These are phyloP conservation scores for Proisotoma minuta DNA, from an alignment of 2,888 invertebrate species.

Conservation along the genomic window DNA sequence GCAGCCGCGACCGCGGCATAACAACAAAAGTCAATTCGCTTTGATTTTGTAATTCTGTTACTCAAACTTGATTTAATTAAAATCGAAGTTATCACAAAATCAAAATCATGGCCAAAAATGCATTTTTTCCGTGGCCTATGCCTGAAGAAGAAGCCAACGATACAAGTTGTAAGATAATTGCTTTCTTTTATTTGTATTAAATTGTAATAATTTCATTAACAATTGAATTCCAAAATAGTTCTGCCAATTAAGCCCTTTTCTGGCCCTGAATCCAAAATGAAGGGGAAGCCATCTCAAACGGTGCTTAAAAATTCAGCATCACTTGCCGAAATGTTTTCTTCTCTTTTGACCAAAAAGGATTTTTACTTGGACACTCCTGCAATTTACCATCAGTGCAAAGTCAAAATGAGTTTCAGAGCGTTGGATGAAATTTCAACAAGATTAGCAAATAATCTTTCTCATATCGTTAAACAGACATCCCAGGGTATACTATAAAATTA, in stretches of 20 bases:
- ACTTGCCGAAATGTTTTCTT: constrained; percentile 5
- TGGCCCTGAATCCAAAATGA: constrained; percentile 2
- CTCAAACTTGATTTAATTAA: no score
- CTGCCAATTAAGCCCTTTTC: background rate
- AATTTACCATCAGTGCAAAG: background rate
- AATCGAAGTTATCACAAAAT: background rate
- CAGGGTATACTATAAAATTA: background rate
- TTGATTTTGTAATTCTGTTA: no score
- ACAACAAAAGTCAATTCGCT: no score
- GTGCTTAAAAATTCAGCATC: constrained; percentile 2
- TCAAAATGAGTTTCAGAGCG: background rate
- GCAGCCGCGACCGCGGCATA: no score
- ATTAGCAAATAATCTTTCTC: constrained; percentile 1
- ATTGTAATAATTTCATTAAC: background rate
- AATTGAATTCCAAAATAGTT: background rate
- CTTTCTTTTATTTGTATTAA: background rate
- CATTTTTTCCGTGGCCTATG: background rate
- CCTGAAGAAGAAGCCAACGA: background rate
- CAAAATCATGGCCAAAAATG: background rate
- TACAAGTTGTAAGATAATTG: background rate
- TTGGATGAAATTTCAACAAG: background rate
- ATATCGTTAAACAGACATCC: background rate
- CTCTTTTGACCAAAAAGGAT: background rate
- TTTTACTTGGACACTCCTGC: background rate
- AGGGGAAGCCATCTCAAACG: constrained; percentile 2